Base-by-base conservation (phyloP, 2,113 vertebrate species). In the Epinephelus lanceolatus region DNA sequence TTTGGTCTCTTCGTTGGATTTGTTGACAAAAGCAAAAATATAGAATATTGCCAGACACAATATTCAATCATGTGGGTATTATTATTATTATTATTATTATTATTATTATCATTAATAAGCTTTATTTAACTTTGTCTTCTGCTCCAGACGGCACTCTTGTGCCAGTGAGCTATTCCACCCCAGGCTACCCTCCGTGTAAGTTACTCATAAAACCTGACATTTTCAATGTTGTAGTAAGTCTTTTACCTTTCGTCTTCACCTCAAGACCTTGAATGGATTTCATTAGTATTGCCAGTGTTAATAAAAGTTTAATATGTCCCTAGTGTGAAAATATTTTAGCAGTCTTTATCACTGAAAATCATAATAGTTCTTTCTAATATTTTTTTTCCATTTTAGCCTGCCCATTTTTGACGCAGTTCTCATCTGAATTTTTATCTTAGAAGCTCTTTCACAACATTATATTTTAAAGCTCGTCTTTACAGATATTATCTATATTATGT, bases 161-260 rank as follows among this genome's bases (percentile, higher is more conserved):
- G 47, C 60, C 56, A 65, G 8, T 49, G 53, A 80, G 77, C 42
- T 73, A 13, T 27, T 83, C 78, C 52, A 30, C 68, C 82, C 40
- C n/a, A 30, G 47, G 49, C 65, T 84, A 66, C 49, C 69, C 33
- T 80, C 76, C 77, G 52, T 66, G 62, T 60, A 76, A 90, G 51
- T 49, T 63, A 33, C 70, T 86, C 85, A 71, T 88, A 81, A 87
- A 89, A 89, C 9, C 40, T 89, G 79, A 86, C 74, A 88, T 89
- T 90, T 86, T 80, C 79, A 68, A 25, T 77, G 68, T 83, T 69
- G 47, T 53, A 82, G 33, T 55, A 45, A 42, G 17, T 80, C 56
- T 72, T 91, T 80, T 62, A 83, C 65, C 53, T 68, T 78, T 73
- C 45, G 71, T 27, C 68, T 65, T 47, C 71, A 76, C 78, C 76